phyloP scores from a whole-genome alignment of 2,888 invertebrate species.

The Oxyteleia sp. region DNA sequence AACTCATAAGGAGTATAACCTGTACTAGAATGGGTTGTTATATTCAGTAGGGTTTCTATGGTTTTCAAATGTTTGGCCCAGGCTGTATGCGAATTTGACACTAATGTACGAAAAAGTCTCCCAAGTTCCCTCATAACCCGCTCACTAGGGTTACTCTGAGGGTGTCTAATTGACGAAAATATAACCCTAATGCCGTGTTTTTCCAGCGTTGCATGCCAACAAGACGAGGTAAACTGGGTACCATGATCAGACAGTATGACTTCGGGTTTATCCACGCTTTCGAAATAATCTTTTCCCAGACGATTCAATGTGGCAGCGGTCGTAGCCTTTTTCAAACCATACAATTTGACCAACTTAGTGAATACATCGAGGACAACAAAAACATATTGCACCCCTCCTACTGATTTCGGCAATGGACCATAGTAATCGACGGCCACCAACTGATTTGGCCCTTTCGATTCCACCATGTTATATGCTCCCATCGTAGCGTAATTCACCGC shows the following conservation, averaged over 20 bases:
- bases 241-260: conserved; percentile 32
- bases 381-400: conserved; percentile 30
- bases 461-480: conserved; percentile 16
- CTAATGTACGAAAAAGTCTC: background rate
- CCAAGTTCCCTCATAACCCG: conserved; percentile 26
- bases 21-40: background rate
- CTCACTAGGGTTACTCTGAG: conserved; percentile 30
- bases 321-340: conserved; percentile 35
- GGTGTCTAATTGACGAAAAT: conserved; percentile 31
- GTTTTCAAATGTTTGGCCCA: background rate
- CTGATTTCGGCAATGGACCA: conserved; percentile 38
- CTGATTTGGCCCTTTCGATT: conserved; percentile 21
- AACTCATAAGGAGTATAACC: background rate
- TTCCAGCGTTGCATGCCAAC: conserved; percentile 12
- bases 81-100: background rate
- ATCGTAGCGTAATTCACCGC: conserved; percentile 4
- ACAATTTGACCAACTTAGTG: conserved; percentile 36
- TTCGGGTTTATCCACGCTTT: conserved; percentile 13
- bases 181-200: background rate
- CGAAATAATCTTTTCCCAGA: conserved; percentile 14
- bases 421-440: conserved; percentile 40
- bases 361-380: conserved; percentile 35
- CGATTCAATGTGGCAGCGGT: conserved; percentile 10
- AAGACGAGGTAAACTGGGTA: conserved; percentile 12
- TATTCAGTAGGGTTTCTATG: background rate